Base-by-base conservation (phyloP, 2,113 vertebrate species). In the Eublepharis macularius region DNA sequence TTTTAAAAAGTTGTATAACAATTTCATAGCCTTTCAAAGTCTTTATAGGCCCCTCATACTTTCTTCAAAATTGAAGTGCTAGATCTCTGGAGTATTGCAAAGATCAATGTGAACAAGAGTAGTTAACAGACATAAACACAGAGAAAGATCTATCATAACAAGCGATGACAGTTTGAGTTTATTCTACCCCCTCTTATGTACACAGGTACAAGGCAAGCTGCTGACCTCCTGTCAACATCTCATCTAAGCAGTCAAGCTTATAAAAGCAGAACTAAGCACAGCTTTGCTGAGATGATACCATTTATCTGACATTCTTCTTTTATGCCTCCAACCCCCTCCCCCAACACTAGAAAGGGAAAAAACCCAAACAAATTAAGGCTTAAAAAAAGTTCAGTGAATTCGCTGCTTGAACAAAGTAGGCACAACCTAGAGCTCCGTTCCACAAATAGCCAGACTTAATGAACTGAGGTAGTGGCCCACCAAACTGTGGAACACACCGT, bases 161-260 rank as follows among this genome's bases (percentile, higher is more conserved):
- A 82, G 29, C 41, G 0, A 0, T 82, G 81, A 92, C 75, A 87
- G 72, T 80, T 63, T 63, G 49, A 79, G 51, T 84, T 87, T 93
- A 81, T 90, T 88, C 68, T 79, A 49, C 79, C 32, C 68, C 45
- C 26, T 73, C 78, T 76, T 39, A 9, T 86, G 24, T 87, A 81
- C 65, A 57, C 54, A 47, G 63, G 47, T 68, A 82, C 0, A 0
- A 7, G 47, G 87, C 91, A 11, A 19, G 77, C 75, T 81, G 47
- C 65, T 88, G 88, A 91, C 81, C 88, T 89, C 47, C 75, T 93
- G 89, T 86, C 84, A 88, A 65, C 36, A 90, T 89, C 89, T 89
- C 81, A 51, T 86, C 57, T 87, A 86, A 93, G 85, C 43, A 88
- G 57, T 82, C 89, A 89, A 45, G 12, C 90, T 88, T 77, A 75